Conservation (phyloP, 1,140 invertebrate genomes). For the Sitobion miscanthi region DNA sequence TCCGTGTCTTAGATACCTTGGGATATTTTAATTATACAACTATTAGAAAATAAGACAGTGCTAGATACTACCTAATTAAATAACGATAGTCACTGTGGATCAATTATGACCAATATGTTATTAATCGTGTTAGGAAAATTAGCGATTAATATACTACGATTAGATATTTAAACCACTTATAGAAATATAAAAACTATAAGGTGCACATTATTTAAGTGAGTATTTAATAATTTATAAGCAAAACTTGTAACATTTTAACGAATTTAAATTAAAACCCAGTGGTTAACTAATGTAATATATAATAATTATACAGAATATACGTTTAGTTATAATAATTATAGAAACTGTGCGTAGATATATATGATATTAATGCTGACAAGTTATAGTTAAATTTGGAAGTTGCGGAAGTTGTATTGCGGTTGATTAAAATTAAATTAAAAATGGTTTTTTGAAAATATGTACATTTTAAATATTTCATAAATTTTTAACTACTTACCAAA, state of each 20-base stretch:
- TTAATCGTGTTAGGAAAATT: not conserved
- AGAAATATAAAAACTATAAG: not conserved
- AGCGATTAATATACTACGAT: not conserved
- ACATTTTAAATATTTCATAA: not conserved
- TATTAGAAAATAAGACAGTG: not conserved
- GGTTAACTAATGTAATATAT: not conserved
- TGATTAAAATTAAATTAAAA: too few species aligned
- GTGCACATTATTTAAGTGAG: not conserved
- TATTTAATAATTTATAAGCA: not conserved
- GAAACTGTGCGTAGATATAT: not conserved
- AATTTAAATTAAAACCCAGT: not conserved
- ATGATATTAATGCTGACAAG: not conserved
- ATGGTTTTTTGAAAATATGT: too few species aligned
- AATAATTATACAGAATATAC: not conserved
- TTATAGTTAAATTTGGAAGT: not conserved
- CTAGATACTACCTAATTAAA: not conserved
- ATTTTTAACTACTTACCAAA: not conserved
- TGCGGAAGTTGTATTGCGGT: too few species aligned
- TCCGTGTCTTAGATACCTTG: not conserved
- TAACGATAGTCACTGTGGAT: not conserved
- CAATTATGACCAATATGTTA: not conserved
- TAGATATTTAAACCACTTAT: not conserved
- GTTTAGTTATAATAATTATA: not conserved
- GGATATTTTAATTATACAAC: not conserved
- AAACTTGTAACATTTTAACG: not conserved